Evolutionary conservation across 2,797 vertebrate species (phyloP).

Genomic region (Ptychadena robeensis): DNA sequence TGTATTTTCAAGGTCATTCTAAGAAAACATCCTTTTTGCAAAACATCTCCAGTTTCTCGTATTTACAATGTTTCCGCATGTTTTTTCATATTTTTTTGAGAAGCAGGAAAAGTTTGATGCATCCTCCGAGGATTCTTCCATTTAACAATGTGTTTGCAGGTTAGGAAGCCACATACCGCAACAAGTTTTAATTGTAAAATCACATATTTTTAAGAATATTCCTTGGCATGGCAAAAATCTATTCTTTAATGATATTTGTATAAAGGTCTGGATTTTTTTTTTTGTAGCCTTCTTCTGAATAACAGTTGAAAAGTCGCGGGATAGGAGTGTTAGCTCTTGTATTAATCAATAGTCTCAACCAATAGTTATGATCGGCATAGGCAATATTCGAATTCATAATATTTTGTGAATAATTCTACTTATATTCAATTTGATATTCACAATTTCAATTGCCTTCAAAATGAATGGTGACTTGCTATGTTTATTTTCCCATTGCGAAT

Average conservation of each 20-base stretch:
- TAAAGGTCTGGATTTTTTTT: constrained; percentile 56
- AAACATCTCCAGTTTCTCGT: constrained; percentile 53
- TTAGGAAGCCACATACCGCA: constrained; percentile 58
- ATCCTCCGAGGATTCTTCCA: constrained; percentile 41
- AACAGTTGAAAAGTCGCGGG: neutral
- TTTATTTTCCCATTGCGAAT: too few relatives aligned
- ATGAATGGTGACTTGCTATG: too few relatives aligned
- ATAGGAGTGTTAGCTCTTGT: neutral
- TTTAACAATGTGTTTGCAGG: constrained; percentile 46
- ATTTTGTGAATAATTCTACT: too few relatives aligned
- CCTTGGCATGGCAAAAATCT: constrained; percentile 49
- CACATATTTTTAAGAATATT: constrained; percentile 56
- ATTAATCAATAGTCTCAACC: too few relatives aligned
- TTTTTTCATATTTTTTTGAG: constrained; percentile 45
- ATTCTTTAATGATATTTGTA: constrained; percentile 47
- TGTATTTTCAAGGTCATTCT: too few relatives aligned
- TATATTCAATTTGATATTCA: too few relatives aligned
- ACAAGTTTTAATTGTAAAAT: constrained; percentile 61
- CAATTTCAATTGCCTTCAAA: too few relatives aligned
- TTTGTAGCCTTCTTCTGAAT: neutral
- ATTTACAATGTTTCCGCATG: constrained; percentile 47
- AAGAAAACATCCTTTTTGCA: constrained; percentile 57
- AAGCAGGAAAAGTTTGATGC: constrained; percentile 57
- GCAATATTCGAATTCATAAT: too few relatives aligned
- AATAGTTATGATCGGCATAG: too few relatives aligned